Evolutionary conservation across 2,888 invertebrate genomes (phyloP).

Genomic region (Phrixothrix hirtus): DNA sequence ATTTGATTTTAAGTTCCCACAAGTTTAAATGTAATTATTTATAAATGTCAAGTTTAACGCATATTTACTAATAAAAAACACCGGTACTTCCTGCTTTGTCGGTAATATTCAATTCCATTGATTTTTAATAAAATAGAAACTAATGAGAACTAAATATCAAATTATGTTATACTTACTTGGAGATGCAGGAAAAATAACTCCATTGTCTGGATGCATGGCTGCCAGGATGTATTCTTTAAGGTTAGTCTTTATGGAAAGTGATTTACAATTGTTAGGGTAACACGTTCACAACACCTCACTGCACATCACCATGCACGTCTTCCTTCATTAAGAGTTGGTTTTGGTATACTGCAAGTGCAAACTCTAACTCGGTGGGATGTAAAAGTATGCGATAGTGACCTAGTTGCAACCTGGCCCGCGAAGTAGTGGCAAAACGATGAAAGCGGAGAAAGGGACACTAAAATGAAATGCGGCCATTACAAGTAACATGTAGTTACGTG

Average conservation of each 20-base stretch:
- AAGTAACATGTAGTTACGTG: constrained; percentile 56
- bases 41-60: no score
- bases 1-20: constrained; percentile 43
- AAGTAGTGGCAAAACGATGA: constrained; percentile 57
- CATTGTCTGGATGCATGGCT: constrained; percentile 53
- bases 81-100: no score
- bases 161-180: constrained; percentile 45
- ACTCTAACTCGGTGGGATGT: constrained; percentile 49
- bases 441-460: constrained; percentile 57
- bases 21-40: not conserved
- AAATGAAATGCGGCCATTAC: constrained; percentile 55
- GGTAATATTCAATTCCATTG: no score
- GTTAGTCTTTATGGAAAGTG: constrained; percentile 41
- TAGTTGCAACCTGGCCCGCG: constrained; percentile 51
- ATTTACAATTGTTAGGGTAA: constrained; percentile 47
- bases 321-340: constrained; percentile 39
- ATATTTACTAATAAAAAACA: no score
- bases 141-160: constrained; percentile 1
- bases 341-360: constrained; percentile 48
- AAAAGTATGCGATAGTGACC: constrained; percentile 58
- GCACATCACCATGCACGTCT: constrained; percentile 41
- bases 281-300: constrained; percentile 37
- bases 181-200: constrained; percentile 53
- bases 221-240: constrained; percentile 43
- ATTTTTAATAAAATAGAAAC: no score